A percentile compares a stretch with the other conserved stretches of the same genome.
Evolutionary conservation across 2,888 invertebrate species (phyloP).

Genomic region (Actias luna): DNA sequence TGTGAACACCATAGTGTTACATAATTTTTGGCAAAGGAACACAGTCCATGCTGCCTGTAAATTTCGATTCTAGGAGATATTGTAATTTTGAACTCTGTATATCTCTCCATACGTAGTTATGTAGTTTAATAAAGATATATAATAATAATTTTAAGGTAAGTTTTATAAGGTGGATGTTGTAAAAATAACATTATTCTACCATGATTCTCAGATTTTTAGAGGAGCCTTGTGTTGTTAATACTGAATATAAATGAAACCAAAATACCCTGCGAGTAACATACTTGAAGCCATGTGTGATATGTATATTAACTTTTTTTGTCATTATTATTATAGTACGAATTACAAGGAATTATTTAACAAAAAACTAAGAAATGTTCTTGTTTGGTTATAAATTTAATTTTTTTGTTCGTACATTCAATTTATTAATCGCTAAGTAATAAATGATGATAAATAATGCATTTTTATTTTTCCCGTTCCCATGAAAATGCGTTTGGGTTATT

Average conservation of each 20-base stretch:
- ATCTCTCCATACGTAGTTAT: not conserved
- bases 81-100: slow-evolving; percentile 1
- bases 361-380: not conserved
- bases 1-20: slow-evolving; percentile 7
- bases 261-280: not conserved
- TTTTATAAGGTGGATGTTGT: slow-evolving; percentile 3
- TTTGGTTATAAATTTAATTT: not conserved
- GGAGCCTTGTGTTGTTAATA: not conserved
- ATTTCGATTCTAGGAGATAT: slow-evolving; percentile 4
- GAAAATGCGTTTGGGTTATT: not conserved
- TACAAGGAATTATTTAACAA: not conserved
- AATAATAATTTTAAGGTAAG: slow-evolving; percentile 4
- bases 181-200: not conserved
- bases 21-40: slow-evolving; percentile 2
- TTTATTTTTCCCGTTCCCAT: not conserved
- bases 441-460: not conserved
- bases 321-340: not conserved
- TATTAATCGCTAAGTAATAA: not conserved
- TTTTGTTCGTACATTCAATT: not conserved
- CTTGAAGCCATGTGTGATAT: slow-evolving; percentile 8
- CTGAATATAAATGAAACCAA: not conserved
- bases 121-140: slow-evolving; percentile 4
- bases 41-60: not conserved
- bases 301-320: slow-evolving; percentile 6
- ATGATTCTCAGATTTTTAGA: not conserved